Evolutionary conservation across 1,140 invertebrate genomes (phyloP), one percentile per base, ranked within the genome.

Genomic region (Mactra quadrangularis): DNA sequence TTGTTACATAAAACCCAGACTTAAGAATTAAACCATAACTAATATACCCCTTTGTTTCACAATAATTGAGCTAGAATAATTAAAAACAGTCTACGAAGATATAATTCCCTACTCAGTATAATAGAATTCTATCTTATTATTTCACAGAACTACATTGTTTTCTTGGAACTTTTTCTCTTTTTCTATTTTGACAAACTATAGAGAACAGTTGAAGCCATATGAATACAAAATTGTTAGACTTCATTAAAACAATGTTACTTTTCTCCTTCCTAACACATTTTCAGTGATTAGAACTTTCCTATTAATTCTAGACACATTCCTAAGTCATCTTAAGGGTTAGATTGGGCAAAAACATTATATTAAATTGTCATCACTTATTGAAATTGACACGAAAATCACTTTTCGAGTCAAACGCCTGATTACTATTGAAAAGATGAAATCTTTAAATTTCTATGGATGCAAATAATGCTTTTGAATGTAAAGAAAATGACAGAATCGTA

Each of bases 181-280:
- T 41, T 41, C 6, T 41, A 6, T 41, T 15, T 41, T 7, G 38
- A 41, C 38, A 41, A 41, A 41, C 38, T 41, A 41, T 41, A 41
- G 38, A 29, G 7, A 19, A 7, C 9, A 62, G 29, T 29, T 15
- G 9, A 62, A 29, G 7, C 59, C n/a, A 9, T 62, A 27, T 11
- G 3, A n/a, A 62, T 29, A 4, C 22, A 19, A 62, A 19, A 45
- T 25, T 75, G 27, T 47, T 57, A 3, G 72, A 57, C 72, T 75
- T 75, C 72, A 11, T 19, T 75, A 75, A 75, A 75, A 55, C 29
- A 75, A 75, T 47, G 72, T 75, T 60, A 60, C 72, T 22, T 75
- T 72, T 60, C 57, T 57, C 29, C 9, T 38, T 33, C 27, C 45
- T n/a, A 45, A 75, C 55, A 47, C 53, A 55, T 22, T 55, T 59